phyloP scores from a whole-genome alignment of 2,113 vertebrate genomes.

The Carassius carassius region DNA sequence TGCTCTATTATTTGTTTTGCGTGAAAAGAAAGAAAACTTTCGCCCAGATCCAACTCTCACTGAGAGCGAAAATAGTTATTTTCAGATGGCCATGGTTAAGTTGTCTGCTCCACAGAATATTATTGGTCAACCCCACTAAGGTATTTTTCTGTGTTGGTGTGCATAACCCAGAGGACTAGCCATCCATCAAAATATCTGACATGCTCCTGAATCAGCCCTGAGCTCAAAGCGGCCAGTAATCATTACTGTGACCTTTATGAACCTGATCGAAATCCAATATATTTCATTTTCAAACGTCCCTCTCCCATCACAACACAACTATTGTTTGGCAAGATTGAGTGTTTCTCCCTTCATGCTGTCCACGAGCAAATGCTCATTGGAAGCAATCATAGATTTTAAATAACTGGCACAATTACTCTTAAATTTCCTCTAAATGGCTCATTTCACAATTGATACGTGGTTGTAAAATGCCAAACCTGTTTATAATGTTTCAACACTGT shows the following conservation, averaged over 20 bases:
- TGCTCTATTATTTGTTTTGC: background rate
- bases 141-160: background rate
- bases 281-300: conserved; percentile 1
- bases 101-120: background rate
- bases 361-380: background rate
- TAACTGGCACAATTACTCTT: background rate
- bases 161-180: background rate
- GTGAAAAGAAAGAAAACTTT: background rate
- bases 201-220: background rate
- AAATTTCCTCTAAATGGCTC: background rate
- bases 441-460: background rate
- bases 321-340: background rate
- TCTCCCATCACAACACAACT: background rate
- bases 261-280: conserved; percentile 15
- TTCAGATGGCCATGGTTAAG: background rate
- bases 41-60: background rate
- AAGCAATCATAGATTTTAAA: conserved; percentile 1
- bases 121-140: background rate
- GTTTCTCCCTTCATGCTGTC: background rate
- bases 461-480: background rate
- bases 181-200: conserved; percentile 33
- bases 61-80: background rate
- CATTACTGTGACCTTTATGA: conserved; percentile 24
- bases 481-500: conserved; percentile 3
- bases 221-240: background rate